A percentile compares a stretch with the other conserved stretches of the same genome.
Conservation (phyloP, 2,113 vertebrate species). For the Aldabrachelys gigantea region DNA sequence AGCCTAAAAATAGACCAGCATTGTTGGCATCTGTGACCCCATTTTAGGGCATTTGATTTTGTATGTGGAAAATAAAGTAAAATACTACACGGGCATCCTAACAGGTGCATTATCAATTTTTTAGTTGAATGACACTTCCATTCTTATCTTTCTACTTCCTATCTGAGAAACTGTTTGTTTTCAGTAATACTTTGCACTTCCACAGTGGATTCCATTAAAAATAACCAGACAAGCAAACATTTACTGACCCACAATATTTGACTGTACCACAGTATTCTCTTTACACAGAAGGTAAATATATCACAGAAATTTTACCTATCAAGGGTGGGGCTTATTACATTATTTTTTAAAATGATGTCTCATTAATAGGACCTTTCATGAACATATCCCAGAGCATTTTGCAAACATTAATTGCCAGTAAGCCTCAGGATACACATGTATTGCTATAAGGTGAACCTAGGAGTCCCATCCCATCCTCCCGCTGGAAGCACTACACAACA, state of each 20-base stretch:
- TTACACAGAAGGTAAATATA: not conserved
- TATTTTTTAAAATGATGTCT: not conserved
- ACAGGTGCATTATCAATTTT: not conserved
- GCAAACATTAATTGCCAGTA: fast-evolving
- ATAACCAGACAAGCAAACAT: not conserved
- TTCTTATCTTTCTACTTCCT: not conserved
- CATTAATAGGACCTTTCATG: not conserved
- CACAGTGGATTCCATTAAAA: not conserved
- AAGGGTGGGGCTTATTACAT: not conserved
- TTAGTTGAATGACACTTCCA: not conserved
- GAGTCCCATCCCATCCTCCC: fast-evolving
- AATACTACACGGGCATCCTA: not conserved
- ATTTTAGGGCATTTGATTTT: not conserved
- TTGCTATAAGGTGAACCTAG: fast-evolving
- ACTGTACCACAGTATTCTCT: too few species aligned
- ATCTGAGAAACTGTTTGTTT: not conserved
- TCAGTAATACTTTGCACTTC: not conserved
- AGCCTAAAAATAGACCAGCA: not conserved
- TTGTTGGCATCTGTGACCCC: not conserved
- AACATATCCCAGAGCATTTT: not conserved
- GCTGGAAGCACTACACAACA: fast-evolving
- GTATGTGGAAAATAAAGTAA: not conserved
- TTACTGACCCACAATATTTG: not conserved
- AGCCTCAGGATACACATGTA: not conserved
- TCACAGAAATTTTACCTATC: fast-evolving